phyloP scores from a whole-genome alignment of 2,113 vertebrate genomes.

The Orientallactaga bullata region DNA sequence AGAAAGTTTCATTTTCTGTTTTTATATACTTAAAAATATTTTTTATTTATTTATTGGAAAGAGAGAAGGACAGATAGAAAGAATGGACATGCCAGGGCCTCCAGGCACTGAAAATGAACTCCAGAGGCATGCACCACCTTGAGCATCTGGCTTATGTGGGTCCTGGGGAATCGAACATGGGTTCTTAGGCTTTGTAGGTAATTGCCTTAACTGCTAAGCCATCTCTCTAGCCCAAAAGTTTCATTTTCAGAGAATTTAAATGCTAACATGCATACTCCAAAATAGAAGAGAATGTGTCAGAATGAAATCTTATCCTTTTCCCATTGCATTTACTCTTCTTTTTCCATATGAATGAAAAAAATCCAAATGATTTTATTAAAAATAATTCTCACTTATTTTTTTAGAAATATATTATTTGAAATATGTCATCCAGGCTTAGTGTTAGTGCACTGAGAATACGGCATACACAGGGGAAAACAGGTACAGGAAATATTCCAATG shows the following conservation, averaged over 20 bases:
- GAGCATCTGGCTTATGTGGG: too few species aligned
- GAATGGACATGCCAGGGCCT: too few species aligned
- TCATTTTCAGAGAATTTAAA: conserved; percentile 2
- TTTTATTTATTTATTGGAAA: too few species aligned
- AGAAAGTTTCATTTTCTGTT: background rate
- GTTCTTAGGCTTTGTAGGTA: too few species aligned
- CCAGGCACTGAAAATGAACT: too few species aligned
- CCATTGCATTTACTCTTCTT: background rate
- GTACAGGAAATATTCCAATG: background rate
- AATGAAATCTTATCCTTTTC: background rate
- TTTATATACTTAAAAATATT: too few species aligned
- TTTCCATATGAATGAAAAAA: conserved; percentile 13
- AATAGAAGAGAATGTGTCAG: background rate
- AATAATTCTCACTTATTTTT: background rate
- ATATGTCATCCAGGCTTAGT: background rate
- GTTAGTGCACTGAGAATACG: background rate
- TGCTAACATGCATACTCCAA: background rate
- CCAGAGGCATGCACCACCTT: too few species aligned
- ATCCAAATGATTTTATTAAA: background rate
- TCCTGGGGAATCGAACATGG: too few species aligned
- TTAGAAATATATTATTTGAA: conserved; percentile 14
- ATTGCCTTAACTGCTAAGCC: too few species aligned
- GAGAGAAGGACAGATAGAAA: too few species aligned
- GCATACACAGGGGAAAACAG: background rate
- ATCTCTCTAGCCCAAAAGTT: background rate